Evolutionary conservation across 2,113 vertebrate genomes (phyloP).

Genomic region (Crotophaga sulcirostris): DNA sequence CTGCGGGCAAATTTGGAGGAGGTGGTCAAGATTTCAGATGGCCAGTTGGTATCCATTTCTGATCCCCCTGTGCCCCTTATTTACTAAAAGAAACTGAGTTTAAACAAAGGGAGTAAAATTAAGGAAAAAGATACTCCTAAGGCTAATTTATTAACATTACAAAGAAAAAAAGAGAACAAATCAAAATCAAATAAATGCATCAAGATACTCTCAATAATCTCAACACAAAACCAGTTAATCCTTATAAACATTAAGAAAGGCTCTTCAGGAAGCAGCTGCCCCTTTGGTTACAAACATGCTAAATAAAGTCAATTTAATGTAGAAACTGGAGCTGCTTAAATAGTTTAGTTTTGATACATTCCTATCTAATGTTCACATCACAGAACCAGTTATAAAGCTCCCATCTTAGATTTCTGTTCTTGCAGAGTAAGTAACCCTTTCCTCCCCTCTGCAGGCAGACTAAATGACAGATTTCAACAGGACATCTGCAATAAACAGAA

Average conservation of each 20-base stretch:
- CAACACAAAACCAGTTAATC: conserved; percentile 1
- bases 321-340: conserved; percentile 40
- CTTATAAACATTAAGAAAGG: neutral
- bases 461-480: neutral
- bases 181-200: neutral
- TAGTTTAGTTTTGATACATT: conserved; percentile 50
- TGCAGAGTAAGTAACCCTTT: conserved; percentile 26
- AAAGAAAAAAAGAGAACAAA: neutral
- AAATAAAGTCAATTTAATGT: neutral
- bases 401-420: neutral
- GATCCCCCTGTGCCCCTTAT: neutral
- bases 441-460: neutral
- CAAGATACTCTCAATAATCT: neutral
- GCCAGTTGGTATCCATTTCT: neutral
- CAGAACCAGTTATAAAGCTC: conserved; percentile 14
- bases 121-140: neutral
- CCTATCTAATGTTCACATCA: conserved; percentile 42
- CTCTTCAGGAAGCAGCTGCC: conserved; percentile 31
- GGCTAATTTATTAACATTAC: neutral
- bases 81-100: neutral
- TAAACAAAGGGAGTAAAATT: neutral
- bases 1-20: neutral
- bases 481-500: neutral
- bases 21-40: neutral
- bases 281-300: conserved; percentile 8